A percentile compares a stretch with the other conserved stretches of the same genome.
These are phyloP conservation scores for Raja brachyura DNA, from an alignment of 2,113 vertebrate species.

Conservation along the genomic window DNA sequence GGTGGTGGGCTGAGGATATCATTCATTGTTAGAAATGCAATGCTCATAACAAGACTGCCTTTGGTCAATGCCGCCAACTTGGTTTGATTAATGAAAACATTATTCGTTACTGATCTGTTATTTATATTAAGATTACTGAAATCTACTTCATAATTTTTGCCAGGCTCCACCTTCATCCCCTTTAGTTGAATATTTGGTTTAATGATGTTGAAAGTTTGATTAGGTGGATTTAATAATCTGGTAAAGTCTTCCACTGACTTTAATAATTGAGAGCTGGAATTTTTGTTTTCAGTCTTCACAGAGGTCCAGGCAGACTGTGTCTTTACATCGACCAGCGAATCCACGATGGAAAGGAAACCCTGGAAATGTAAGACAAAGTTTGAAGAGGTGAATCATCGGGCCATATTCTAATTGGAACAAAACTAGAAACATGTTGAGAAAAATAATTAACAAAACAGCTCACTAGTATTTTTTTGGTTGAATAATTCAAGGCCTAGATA, in stretches of 20 bases:
- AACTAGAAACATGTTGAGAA: not conserved
- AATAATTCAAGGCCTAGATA: not conserved
- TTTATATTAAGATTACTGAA: not conserved
- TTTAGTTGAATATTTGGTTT: slow-evolving; percentile 1
- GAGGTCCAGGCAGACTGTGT: not conserved
- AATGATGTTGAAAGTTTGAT: not conserved
- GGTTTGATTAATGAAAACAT: not conserved
- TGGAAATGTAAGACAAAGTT: not conserved
- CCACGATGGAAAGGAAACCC: not conserved
- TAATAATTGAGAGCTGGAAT: not conserved
- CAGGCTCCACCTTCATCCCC: not conserved
- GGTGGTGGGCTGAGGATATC: slow-evolving; percentile 45
- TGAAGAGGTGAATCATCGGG: not conserved
- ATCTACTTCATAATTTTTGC: not conserved
- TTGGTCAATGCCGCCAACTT: not conserved
- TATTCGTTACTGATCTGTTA: not conserved
- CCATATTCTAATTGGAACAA: not conserved
- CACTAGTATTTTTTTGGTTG: not conserved
- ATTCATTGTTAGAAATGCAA: slow-evolving; percentile 58
- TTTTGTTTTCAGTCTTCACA: not conserved
- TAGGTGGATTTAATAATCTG: not conserved
- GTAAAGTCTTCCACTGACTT: not conserved
- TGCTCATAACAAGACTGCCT: slow-evolving; percentile 46
- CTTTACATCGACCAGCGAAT: not conserved
- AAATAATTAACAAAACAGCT: not conserved